Base-by-base conservation (phyloP, 2,797 vertebrate species). In the Staurois parvus region DNA sequence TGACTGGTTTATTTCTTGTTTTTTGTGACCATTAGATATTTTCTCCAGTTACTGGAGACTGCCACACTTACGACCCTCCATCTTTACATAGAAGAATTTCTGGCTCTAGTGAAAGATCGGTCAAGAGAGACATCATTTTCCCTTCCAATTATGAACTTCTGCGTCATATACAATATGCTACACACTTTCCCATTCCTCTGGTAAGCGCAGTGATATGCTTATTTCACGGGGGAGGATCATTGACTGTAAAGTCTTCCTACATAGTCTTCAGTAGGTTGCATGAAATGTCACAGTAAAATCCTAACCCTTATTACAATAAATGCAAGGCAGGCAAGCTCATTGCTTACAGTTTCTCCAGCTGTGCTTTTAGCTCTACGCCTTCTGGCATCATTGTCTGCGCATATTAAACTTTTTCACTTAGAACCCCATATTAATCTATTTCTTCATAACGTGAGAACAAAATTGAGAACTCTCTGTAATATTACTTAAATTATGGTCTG, bases 161-260 rank as follows among this genome's bases (percentile, higher is more conserved):
- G 13, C 89, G 92, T 11, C 93, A 94, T 40, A 86, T 94, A 84
- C 94, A 94, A 6, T 94, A 93, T 0, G 92, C 92, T 3, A 94
- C 93, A 0, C 94, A 93, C 74, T 94, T 94, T 42, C 93, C 93
- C 24, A 91, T 94, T n/a, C 92, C 93, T 79, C 90, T 92, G 94
- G 93, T 94, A 90, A 93, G 94, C 90, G 68, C 0, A 30, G 9
- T 77, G 10, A 74, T 48, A 4, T 72, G 32, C 28, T 66, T 11
- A 13, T 68, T 69, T 79, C 26, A 64, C 19, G 45, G 70, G 29
- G 30, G 70, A 52, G 59, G 40, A 45, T 29, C 29, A 29, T n/a
- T 69, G 32, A 66, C 34, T 15, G 83, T 62, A 72, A 73, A 13
- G 10, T 66, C 72, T 69, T 56, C 72, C 62, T 56, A 69, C 70